Evolutionary conservation across 2,113 vertebrate species (phyloP), one percentile per base, ranked within the genome.

Genomic region (Crocuta crocuta): DNA sequence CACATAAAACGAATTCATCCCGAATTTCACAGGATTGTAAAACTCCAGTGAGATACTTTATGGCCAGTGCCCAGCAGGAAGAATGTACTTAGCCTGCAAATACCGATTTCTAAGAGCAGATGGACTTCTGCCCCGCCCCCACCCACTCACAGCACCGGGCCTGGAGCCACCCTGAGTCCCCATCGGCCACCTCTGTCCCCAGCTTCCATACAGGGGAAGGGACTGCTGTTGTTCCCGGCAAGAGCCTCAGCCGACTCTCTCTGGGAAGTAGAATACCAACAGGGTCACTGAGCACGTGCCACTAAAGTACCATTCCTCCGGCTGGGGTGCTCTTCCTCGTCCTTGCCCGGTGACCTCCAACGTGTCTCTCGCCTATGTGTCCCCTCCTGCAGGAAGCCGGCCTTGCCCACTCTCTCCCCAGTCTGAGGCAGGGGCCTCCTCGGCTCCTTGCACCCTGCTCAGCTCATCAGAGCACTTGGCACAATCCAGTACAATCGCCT

Each of bases 381-480:
- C 61, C 10, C 63, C 87, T 97, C 96, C 93, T 93, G 68, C 63
- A 84, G 94, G 92, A 97, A 96, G 74, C n/a, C 31, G 5, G 33
- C 82, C 33, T 43, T 8, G n/a, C 33, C 61, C 28, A 48, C 70
- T 39, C 11, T 28, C 33, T 79, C 17, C 39, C 45, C 65, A 23
- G 31, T 15, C 31, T 35, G 63, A 78, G 74, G 33, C 43, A 5
- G 65, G 45, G 76, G 15, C 70, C 55, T 70, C 45, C 7, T 35
- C 19, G 35, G 35, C 76, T 88, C 71, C 53, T 24, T 0, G 5
- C 9, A 10, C 74, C 61, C 19, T 48, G 45, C 63, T 95, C 21
- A 2, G 35, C 45, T 68, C 71, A 7, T 11, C 63, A 50, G 43
- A 85, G 58, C 21, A 26, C 48, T 63, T 7, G 19, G 10, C 28